phyloP scores from a whole-genome alignment of 2,113 vertebrate genomes.

The Mola mola region DNA sequence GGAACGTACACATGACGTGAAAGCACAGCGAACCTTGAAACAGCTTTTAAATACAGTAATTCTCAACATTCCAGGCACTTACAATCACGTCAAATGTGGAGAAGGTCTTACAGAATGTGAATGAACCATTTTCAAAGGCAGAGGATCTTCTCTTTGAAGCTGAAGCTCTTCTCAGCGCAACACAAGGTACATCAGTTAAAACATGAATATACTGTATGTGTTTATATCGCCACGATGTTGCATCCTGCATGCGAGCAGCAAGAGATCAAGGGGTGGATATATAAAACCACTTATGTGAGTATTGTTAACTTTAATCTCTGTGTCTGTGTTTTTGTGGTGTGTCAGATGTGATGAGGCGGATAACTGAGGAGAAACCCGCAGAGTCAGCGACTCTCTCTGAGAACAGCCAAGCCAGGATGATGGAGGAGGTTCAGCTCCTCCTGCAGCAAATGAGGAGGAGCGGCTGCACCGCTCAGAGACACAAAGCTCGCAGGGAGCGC shows the following conservation, averaged over 20 bases:
- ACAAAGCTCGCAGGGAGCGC: slow-evolving; percentile 24
- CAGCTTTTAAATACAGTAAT: no score
- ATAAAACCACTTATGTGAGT: neutral
- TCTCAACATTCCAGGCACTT: neutral
- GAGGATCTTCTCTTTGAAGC: slow-evolving; percentile 80
- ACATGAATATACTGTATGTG: neutral
- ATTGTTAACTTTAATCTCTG: neutral
- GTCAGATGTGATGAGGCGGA: slow-evolving; percentile 55
- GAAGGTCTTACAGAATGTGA: slow-evolving; percentile 73
- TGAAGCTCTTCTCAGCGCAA: slow-evolving; percentile 75
- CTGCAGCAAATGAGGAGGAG: slow-evolving; percentile 54
- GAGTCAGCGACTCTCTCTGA: slow-evolving; percentile 10
- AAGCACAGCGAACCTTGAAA: no score
- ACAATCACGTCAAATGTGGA: slow-evolving; percentile 74
- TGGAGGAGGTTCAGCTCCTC: slow-evolving; percentile 41
- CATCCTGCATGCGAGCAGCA: no score
- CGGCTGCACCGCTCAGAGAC: slow-evolving; percentile 48
- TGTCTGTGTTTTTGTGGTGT: slow-evolving; percentile 24
- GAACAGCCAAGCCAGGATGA: slow-evolving; percentile 6
- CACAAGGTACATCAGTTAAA: slow-evolving; percentile 73
- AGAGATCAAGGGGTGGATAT: no score
- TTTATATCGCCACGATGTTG: no score
- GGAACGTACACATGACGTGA: no score
- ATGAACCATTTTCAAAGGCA: slow-evolving; percentile 68
- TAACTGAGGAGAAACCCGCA: slow-evolving; percentile 21